Evolutionary conservation across 2,888 invertebrate species (phyloP).

Genomic region (Antitype chi): DNA sequence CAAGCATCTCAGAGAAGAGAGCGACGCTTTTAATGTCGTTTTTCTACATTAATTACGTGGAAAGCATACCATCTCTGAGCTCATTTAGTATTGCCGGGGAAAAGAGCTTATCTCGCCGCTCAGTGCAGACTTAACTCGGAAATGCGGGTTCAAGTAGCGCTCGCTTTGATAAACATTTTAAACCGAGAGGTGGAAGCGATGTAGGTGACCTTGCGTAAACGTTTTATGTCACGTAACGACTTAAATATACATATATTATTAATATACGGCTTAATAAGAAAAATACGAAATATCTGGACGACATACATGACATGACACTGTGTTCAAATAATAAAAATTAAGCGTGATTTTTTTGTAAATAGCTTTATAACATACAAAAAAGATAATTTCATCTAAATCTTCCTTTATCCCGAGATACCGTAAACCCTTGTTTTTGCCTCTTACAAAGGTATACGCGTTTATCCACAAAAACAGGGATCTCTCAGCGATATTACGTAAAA

Average conservation of each 20-base stretch:
- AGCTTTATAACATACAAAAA: not conserved
- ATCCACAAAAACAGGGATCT: conserved; percentile 48
- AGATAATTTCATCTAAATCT: conserved; percentile 14
- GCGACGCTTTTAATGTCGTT: conserved; percentile 13
- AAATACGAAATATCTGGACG: not conserved
- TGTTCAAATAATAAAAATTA: not conserved
- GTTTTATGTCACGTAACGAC: not conserved
- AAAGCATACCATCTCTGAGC: conserved; percentile 14
- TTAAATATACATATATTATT: not conserved
- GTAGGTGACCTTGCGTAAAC: not conserved
- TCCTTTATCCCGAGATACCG: conserved; percentile 20
- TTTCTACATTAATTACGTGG: conserved; percentile 13
- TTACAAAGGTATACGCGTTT: conserved; percentile 27
- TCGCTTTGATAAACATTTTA: conserved; percentile 39
- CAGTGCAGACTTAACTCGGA: conserved; percentile 27
- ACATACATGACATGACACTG: not conserved
- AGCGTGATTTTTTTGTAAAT: not conserved
- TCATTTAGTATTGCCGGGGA: conserved; percentile 37
- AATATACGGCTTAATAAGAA: not conserved
- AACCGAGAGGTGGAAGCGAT: conserved; percentile 6
- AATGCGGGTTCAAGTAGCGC: conserved; percentile 32
- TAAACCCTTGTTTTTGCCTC: conserved; percentile 46
- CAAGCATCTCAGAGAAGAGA: conserved; percentile 19
- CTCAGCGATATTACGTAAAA: conserved; percentile 45
- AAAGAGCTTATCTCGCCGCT: conserved; percentile 43